Base-by-base conservation (phyloP, 2,113 vertebrate species). In the Atrichornis clamosus region DNA sequence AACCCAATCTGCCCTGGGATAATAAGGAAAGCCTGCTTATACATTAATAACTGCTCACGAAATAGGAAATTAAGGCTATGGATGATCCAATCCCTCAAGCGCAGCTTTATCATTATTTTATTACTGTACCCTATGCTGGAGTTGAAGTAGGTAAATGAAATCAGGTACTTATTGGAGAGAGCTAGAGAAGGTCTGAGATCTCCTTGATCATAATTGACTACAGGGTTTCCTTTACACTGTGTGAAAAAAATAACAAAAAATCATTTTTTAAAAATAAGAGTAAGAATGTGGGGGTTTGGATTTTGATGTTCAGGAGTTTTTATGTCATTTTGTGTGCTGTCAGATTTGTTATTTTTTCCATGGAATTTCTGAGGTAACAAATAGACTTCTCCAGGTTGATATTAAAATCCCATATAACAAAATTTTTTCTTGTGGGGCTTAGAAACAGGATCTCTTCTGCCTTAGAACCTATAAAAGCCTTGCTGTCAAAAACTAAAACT, bases 281-380 rank as follows among this genome's bases (percentile, higher is more conserved):
- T 21, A 2, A 50, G 65, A 5, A 53, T 23, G 24, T 4, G 16
- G 3, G 6, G 18, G 0, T 13, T n/a, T 5, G 49, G 19, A 1
- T 22, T 72, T 69, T 68, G 33, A 77, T 11, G 14, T 27, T 26
- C 22, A 8, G 20, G 15, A 3, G 0, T 7, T 39, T 72, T 87
- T 9, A 60, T 11, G 64, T 17, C 1, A 49, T 64, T 79, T 42
- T 46, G 5, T 49, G 11, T 46, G 39, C 17, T 33, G 21, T 16
- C 42, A 52, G 24, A 55, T 60, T 72, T 72, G 4, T 7, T 35
- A 22, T 60, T 68, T 80, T 63, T 84, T 19, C 53, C 32, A 17
- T 16, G 5, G 33, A 68, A 47, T 60, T 95, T 50, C 62, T 59
- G 20, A 88, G 19, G 41, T 47, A 52, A 68, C 21, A 95, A 59